Evolutionary conservation across 2,113 vertebrate species (phyloP).

Genomic region (Pterocles gutturalis): DNA sequence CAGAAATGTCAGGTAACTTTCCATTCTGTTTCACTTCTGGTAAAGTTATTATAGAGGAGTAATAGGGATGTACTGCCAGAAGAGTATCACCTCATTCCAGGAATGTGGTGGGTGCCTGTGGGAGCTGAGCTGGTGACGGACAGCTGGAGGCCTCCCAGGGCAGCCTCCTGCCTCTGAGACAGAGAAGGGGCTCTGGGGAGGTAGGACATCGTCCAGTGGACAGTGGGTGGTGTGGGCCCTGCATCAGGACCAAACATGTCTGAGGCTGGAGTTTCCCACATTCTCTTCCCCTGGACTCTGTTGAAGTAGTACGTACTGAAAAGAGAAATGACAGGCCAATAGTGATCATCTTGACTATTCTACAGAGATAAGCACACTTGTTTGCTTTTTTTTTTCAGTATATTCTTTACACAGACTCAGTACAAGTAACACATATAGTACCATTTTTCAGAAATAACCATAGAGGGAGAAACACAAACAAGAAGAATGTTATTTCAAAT

Average conservation of each 20-base stretch:
- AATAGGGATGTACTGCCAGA: not conserved
- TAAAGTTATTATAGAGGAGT: not conserved
- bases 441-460: not conserved
- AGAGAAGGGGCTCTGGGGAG: not conserved
- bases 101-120: not conserved
- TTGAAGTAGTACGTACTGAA: not conserved
- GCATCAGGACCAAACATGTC: accelerated
- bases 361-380: not conserved
- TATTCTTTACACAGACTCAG: not conserved
- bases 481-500: not conserved
- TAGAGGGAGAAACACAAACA: not conserved
- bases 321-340: not conserved
- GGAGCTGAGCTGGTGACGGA: not conserved
- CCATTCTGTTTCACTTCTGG: not conserved
- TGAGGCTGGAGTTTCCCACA: not conserved
- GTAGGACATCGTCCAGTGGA: not conserved
- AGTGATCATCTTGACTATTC: not conserved
- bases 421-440: not conserved
- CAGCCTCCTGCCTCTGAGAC: not conserved
- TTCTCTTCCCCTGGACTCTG: not conserved
- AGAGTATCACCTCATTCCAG: not conserved
- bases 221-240: not conserved
- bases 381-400: not conserved
- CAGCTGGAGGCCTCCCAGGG: not conserved
- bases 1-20: not conserved